Evolutionary conservation across 2,888 invertebrate species (phyloP), one percentile per base, ranked within the genome.

Genomic region (Neoascia interrupta): DNA sequence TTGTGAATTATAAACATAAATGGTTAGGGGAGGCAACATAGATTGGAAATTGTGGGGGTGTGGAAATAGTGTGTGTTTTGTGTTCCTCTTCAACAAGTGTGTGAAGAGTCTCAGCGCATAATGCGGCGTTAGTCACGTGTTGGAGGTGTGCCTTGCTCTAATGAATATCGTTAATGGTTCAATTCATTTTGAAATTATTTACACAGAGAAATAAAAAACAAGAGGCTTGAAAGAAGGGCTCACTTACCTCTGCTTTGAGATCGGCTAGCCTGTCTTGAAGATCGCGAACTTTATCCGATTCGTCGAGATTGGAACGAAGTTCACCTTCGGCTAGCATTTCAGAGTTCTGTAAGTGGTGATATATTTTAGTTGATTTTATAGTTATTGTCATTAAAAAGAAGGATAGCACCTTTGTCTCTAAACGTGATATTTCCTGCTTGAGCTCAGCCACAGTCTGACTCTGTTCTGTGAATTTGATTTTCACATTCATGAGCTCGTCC

Each of bases 291-390:
- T 94, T 92, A 82, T 96, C 96, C 54, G 94, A 94, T 85, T 96
- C 96, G 75, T 95, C 95, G 84, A 94, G 91, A 88, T 95, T 95
- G 83, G 94, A 95, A 76, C 96, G 92, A 56, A 98, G 91, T 88
- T 97, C 97, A 2, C 97, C 97, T 87, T 97, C 97, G 0, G 97
- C 95, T 19, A 96, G 92, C 92, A 98, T 94, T 89, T 98, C 97
- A 88, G 97, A 97, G 87, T 96, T 97, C 97, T 98, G 10, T 6
- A 53, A 47, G 1, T 16, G 51, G 5, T 6, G n/a, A n/a, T n/a
- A 23, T 1, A 18, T 1, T 18, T 2, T 2, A 4, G n/a, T 10
- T 16, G 8, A 5, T n/a, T 16, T 1, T 1, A 11, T 2, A 13
- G 6, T 23, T 5, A 15, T 16, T 16, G 5, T 6, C 10, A 5